These are phyloP conservation scores for Choloepus hoffmanni DNA, from an alignment of 2,113 vertebrate genomes.

Conservation along the genomic window DNA sequence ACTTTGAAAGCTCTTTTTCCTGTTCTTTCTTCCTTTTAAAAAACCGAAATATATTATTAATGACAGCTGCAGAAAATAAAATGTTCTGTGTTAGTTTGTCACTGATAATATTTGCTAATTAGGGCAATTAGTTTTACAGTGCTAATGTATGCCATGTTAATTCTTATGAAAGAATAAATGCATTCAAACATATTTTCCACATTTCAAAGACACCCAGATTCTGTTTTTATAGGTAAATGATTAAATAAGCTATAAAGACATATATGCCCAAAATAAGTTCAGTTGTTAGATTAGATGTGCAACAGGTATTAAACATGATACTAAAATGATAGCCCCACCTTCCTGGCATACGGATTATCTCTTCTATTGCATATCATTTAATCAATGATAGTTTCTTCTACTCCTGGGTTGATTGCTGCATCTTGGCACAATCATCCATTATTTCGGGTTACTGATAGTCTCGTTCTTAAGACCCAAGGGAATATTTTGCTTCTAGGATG, in stretches of 20 bases:
- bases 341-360: background rate
- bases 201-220: constrained; percentile 9
- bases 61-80: constrained; percentile 58
- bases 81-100: constrained; percentile 52
- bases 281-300: background rate
- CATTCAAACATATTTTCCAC: background rate
- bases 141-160: constrained; percentile 28
- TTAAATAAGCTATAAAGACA: background rate
- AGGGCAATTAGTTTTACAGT: constrained; percentile 61
- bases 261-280: background rate
- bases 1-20: background rate
- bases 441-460: constrained; percentile 54
- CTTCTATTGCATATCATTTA: background rate
- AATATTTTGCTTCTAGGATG: constrained; percentile 39
- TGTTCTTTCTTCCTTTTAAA: background rate
- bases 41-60: background rate
- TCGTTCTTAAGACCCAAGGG: constrained; percentile 2
- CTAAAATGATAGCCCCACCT: background rate
- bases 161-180: constrained; percentile 34
- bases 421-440: constrained; percentile 31
- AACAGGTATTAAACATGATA: background rate
- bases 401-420: background rate
- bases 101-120: constrained; percentile 59
- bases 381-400: background rate
- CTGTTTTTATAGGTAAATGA: constrained; percentile 11